These are phyloP conservation scores for Drosophila meridionalis DNA, from an alignment of 2,888 invertebrate genomes.

Conservation along the genomic window DNA sequence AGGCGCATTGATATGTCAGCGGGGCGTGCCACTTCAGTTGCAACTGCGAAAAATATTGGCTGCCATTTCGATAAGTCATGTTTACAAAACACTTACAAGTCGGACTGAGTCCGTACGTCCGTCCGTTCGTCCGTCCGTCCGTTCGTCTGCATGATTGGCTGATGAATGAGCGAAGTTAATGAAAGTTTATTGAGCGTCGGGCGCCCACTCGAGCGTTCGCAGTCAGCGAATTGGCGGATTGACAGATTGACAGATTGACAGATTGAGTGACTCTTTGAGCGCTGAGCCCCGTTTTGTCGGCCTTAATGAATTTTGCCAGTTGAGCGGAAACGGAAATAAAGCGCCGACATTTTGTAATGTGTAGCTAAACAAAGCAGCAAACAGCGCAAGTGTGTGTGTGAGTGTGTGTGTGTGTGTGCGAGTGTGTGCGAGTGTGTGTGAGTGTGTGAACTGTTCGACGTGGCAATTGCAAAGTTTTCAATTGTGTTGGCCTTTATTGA, in stretches of 20 bases:
- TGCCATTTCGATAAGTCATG: conserved; percentile 64
- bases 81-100: conserved; percentile 76
- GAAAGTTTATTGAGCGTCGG: conserved; percentile 72
- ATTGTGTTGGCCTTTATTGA: conserved; percentile 58
- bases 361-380: conserved; percentile 37
- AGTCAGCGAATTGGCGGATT: conserved; percentile 13
- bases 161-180: conserved; percentile 68
- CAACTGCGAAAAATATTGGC: conserved; percentile 57
- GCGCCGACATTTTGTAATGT: conserved; percentile 62
- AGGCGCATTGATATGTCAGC: conserved; percentile 32
- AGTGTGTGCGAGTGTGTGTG: conserved; percentile 12
- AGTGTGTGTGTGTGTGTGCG: conserved; percentile 14
- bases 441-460: conserved; percentile 20
- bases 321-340: conserved; percentile 77
- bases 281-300: conserved; percentile 53
- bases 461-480: conserved; percentile 60
- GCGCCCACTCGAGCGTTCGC: conserved; percentile 46
- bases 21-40: conserved; percentile 31
- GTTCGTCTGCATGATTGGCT: conserved; percentile 30
- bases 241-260: conserved; percentile 30
- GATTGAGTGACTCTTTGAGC: conserved; percentile 35
- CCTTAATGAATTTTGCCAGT: conserved; percentile 79
- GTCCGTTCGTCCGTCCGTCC: not conserved
- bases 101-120: conserved; percentile 16
- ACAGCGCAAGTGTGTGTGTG: conserved; percentile 1